A percentile compares a stretch with the other conserved stretches of the same genome.
Conservation (phyloP, 2,113 vertebrate genomes). For the Bos indicus region DNA sequence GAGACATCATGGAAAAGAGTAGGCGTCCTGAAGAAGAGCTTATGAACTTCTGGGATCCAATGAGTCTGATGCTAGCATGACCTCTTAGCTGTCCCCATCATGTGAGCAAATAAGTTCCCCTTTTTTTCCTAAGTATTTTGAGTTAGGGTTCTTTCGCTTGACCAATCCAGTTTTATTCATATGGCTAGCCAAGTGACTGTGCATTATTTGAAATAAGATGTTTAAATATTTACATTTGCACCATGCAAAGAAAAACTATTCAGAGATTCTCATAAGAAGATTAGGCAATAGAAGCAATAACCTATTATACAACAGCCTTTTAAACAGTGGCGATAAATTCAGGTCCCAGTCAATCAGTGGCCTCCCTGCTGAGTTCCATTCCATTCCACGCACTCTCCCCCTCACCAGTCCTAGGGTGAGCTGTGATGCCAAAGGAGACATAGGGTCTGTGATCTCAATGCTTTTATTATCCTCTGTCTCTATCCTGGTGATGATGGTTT, state of each 20-base stretch:
- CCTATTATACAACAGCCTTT: not conserved
- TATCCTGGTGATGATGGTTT: not conserved
- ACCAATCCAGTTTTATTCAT: not conserved
- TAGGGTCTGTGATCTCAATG: not conserved
- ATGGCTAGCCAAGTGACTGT: not conserved
- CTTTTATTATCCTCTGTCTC: not conserved
- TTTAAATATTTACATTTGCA: not conserved
- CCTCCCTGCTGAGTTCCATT: not conserved
- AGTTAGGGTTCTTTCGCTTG: not conserved
- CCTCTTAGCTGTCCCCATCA: not conserved
- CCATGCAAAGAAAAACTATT: not conserved
- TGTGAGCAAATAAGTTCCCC: not conserved
- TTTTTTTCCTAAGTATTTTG: not conserved
- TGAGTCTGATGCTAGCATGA: not conserved
- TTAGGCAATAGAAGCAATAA: not conserved
- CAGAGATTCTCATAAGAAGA: not conserved
- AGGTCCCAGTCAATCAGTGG: not conserved
- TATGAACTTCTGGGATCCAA: not conserved
- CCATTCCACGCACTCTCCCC: not conserved
- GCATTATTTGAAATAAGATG: not conserved
- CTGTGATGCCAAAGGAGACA: not conserved
- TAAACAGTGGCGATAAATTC: not conserved
- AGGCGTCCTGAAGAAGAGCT: not conserved
- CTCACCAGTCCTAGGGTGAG: not conserved
- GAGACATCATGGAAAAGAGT: not conserved